Percentiles rank a stretch among this genome's conserved stretches.
phyloP scores from a whole-genome alignment of 2,888 invertebrate species.

The Hoplodrina ambigua region DNA sequence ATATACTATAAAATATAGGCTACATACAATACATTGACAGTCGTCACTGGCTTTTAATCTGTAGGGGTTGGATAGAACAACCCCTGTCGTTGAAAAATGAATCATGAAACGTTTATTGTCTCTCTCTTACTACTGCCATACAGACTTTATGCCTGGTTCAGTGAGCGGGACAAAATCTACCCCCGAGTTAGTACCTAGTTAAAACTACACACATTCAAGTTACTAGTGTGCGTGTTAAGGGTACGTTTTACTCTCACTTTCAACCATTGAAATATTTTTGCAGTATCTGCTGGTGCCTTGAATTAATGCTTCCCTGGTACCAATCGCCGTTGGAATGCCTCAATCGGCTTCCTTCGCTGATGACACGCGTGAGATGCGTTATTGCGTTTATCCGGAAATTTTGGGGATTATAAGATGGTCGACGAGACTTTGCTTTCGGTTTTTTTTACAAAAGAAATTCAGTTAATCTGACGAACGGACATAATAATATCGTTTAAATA shows the following conservation, averaged over 20 bases:
- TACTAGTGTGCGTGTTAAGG: neutral
- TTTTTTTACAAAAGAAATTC: neutral
- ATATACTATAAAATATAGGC: no score
- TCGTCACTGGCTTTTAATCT: neutral
- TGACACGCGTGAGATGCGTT: no score
- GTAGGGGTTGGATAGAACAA: neutral
- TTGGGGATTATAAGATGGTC: no score
- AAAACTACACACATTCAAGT: constrained; percentile 3
- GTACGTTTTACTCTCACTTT: no score
- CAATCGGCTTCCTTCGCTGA: neutral
- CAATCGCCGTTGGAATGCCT: neutral
- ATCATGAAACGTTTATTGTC: neutral
- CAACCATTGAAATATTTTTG: no score
- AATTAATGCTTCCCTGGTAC: constrained; percentile 12
- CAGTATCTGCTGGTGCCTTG: neutral
- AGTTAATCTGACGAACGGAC: no score
- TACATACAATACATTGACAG: neutral
- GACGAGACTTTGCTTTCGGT: no score
- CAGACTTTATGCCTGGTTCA: neutral
- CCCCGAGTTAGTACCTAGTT: neutral
- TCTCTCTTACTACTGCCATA: constrained; percentile 4
- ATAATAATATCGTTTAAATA: no score
- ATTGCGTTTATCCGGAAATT: no score
- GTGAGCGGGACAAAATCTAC: constrained; percentile 2
- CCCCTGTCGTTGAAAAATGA: neutral